phyloP scores from a whole-genome alignment of 2,113 vertebrate species.

The Alces alces region DNA sequence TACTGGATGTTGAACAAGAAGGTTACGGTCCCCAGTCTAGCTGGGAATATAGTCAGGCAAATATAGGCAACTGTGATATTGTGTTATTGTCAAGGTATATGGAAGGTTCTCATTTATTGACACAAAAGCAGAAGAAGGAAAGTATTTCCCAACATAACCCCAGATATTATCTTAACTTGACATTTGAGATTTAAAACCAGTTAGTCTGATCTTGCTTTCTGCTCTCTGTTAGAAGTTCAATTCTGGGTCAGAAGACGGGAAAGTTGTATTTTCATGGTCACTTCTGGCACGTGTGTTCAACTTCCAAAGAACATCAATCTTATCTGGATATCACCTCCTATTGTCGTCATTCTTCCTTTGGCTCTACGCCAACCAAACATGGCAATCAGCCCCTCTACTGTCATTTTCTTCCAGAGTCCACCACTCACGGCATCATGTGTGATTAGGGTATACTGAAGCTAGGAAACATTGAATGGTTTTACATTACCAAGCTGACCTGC shows the following conservation, averaged over 20 bases:
- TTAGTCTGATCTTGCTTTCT: not conserved
- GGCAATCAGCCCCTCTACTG: not conserved
- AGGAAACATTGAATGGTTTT: not conserved
- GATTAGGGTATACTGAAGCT: not conserved
- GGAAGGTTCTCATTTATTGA: not conserved
- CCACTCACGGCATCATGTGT: not conserved
- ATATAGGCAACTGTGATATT: not conserved
- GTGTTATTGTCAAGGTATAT: not conserved
- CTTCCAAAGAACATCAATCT: not conserved
- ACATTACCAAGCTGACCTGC: not conserved
- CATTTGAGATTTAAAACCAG: slow-evolving; percentile 5
- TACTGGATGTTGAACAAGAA: not conserved
- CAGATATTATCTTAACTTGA: not conserved
- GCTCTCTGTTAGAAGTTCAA: not conserved
- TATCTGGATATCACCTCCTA: not conserved
- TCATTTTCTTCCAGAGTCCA: not conserved
- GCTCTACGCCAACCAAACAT: not conserved
- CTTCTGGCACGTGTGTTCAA: not conserved
- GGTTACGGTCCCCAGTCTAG: not conserved
- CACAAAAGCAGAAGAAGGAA: not conserved
- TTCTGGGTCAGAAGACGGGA: not conserved
- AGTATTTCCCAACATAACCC: not conserved
- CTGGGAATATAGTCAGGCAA: not conserved
- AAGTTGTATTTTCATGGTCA: not conserved
- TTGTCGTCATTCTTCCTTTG: not conserved